These are phyloP conservation scores for Peromyscus attwateri DNA, from an alignment of 2,797 vertebrate species.

Conservation along the genomic window DNA sequence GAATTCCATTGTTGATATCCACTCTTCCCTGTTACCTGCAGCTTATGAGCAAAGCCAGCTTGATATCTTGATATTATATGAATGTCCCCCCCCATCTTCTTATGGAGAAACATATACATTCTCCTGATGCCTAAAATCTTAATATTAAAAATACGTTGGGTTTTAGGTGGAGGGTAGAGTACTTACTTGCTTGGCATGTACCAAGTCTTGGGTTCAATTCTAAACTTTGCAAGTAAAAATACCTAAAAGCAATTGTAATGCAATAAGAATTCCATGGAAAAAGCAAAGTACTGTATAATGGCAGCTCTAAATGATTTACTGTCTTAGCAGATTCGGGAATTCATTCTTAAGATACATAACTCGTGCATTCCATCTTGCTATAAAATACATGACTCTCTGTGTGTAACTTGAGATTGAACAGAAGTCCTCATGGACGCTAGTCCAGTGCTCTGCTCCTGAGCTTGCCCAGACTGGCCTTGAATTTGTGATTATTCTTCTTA, in stretches of 20 bases:
- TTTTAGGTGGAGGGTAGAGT: not conserved
- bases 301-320: not conserved
- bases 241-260: not conserved
- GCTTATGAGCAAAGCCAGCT: not conserved
- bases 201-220: not conserved
- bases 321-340: not conserved
- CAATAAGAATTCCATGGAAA: not conserved
- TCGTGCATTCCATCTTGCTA: not conserved
- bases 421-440: no score
- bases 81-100: not conserved
- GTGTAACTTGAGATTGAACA: not conserved
- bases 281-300: not conserved
- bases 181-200: not conserved
- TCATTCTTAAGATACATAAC: constrained; percentile 36
- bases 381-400: not conserved
- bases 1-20: not conserved
- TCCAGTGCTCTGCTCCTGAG: not conserved
- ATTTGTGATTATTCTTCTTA: not conserved
- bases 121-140: not conserved
- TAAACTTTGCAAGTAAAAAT: not conserved
- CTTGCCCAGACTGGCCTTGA: not conserved
- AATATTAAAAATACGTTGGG: not conserved
- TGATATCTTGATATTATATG: not conserved
- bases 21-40: not conserved
- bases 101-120: not conserved